Conservation (phyloP, 2,797 vertebrate species). For the Dryobates pubescens region DNA sequence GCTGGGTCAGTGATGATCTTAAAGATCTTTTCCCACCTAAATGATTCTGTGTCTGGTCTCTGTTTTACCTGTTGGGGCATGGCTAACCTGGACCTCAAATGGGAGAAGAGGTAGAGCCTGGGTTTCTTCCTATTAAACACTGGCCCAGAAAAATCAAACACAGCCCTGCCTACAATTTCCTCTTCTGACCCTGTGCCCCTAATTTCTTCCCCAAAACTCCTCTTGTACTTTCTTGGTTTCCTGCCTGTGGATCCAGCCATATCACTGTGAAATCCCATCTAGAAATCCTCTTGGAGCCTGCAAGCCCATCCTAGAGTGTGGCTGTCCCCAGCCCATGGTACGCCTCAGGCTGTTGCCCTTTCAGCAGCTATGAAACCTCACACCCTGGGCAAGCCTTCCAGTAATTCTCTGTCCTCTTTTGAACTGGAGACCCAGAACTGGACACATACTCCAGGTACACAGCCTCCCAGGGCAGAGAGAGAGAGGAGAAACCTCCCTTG, state of each 20-base stretch:
- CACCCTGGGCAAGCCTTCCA: no score
- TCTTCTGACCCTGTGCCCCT: not conserved
- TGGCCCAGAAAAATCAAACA: not conserved
- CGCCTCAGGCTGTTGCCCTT: not conserved
- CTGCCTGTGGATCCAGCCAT: not conserved
- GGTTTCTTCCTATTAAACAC: not conserved
- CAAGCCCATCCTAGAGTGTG: not conserved
- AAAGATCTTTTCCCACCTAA: no score
- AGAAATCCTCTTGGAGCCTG: not conserved
- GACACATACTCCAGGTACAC: no score
- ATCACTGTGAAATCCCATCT: not conserved
- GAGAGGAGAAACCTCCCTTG: no score
- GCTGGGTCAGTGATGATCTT: no score
- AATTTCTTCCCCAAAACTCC: not conserved
- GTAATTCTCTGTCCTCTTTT: no score
- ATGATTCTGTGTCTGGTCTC: not conserved
- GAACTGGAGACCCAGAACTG: no score
- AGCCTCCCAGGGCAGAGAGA: no score
- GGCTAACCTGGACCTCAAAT: accelerated
- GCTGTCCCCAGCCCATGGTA: no score
- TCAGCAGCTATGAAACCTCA: not conserved
- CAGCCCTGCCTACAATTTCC: not conserved
- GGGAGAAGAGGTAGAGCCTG: not conserved
- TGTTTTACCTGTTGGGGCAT: not conserved
- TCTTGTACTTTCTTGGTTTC: not conserved